Conservation (phyloP, 2,888 invertebrate species). For the Lasioglossum malachurum region DNA sequence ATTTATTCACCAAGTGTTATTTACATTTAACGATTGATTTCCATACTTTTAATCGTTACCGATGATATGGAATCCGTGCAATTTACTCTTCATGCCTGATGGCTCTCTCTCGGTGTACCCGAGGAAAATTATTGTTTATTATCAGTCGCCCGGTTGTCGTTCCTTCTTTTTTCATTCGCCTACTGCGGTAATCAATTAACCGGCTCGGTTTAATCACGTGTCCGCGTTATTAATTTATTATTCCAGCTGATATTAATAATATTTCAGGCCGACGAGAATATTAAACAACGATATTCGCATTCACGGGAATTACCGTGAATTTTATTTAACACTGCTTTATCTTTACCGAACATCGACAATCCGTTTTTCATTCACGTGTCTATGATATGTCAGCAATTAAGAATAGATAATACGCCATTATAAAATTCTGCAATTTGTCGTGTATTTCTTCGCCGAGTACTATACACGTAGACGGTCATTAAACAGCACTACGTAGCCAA, state of each 20-base stretch:
- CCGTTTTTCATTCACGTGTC: not conserved
- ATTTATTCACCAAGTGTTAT: conserved; percentile 49
- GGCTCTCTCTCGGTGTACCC: conserved; percentile 21
- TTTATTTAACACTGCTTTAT: not conserved
- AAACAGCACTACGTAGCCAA: not conserved
- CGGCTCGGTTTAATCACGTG: conserved; percentile 55
- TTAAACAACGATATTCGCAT: conserved; percentile 50
- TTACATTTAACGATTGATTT: conserved; percentile 58
- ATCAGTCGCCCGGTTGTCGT: conserved; percentile 31
- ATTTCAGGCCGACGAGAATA: conserved; percentile 43
- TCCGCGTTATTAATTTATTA: conserved; percentile 62
- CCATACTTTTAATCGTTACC: conserved; percentile 54
- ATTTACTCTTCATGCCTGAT: conserved; percentile 51
- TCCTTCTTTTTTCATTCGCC: conserved; percentile 38
- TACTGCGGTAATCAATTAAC: conserved; percentile 59
- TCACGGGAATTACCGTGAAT: conserved; percentile 11
- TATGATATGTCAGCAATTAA: not conserved
- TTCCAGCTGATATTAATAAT: conserved; percentile 49
- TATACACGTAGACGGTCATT: not conserved
- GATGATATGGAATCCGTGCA: conserved; percentile 36
- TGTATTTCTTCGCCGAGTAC: not conserved
- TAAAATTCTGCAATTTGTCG: not conserved
- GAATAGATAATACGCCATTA: not conserved
- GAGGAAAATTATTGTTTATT: conserved; percentile 59
- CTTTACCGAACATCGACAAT: not conserved